phyloP scores from a whole-genome alignment of 2,113 vertebrate genomes.

The Fregetta grallaria region DNA sequence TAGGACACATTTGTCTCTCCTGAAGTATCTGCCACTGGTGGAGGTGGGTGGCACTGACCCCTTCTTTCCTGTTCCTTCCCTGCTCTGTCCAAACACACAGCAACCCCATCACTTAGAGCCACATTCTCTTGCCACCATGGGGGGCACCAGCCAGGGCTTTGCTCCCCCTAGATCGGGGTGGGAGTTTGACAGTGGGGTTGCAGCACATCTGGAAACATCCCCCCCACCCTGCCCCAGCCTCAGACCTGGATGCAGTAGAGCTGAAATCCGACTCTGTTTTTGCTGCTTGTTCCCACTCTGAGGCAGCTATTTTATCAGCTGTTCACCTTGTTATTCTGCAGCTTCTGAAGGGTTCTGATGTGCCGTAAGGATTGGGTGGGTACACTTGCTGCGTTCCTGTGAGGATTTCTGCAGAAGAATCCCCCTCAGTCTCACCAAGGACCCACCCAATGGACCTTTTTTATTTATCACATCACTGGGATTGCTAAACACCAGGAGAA shows the following conservation, averaged over 20 bases:
- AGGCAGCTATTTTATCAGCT: slow-evolving; percentile 35
- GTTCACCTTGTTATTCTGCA: neutral
- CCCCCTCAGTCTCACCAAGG: neutral
- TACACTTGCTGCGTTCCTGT: accelerated
- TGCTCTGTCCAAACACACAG: neutral
- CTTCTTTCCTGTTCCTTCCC: neutral
- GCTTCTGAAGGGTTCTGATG: neutral
- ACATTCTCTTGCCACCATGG: neutral
- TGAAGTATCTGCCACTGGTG: accelerated
- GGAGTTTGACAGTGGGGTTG: neutral
- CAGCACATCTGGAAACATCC: neutral
- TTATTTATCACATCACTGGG: too few species aligned
- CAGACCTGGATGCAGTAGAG: neutral
- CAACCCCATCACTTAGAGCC: neutral
- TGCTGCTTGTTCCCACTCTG: neutral
- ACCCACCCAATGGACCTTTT: neutral
- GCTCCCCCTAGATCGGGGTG: neutral
- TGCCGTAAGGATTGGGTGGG: neutral
- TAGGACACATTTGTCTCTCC: neutral
- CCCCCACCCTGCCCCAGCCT: neutral
- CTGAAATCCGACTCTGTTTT: neutral
- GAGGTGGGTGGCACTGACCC: neutral
- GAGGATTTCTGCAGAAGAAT: neutral
- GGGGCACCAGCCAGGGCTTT: neutral
- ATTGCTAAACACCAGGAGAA: neutral